Evolutionary conservation across 1,140 invertebrate species (phyloP).

Genomic region (Himalopsyche phryganea): DNA sequence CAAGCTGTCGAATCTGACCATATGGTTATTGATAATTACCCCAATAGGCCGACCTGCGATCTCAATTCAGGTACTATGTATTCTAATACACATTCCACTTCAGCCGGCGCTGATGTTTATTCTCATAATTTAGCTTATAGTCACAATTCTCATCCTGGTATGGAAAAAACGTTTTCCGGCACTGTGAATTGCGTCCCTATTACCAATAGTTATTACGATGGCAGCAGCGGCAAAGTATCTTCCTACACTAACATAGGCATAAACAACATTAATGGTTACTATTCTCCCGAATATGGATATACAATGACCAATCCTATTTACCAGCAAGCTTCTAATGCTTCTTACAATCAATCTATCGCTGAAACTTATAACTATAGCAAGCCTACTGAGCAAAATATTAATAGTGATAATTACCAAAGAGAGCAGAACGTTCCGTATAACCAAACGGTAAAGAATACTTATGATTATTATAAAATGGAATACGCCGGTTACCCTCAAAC

Average conservation of each 20-base stretch:
- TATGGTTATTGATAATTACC: too few species aligned
- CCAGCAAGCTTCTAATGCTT: constrained; percentile 13
- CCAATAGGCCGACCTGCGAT: too few species aligned
- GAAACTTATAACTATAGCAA: constrained; percentile 4
- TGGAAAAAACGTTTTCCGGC: too few species aligned
- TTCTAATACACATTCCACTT: constrained; percentile 15
- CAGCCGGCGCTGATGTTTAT: constrained; percentile 5
- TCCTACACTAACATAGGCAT: constrained; percentile 6
- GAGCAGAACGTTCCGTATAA: constrained; percentile 1
- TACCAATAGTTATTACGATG: constrained; percentile 20
- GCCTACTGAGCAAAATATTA: constrained; percentile 2
- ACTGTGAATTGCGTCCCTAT: not conserved
- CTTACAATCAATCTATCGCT: constrained; percentile 9
- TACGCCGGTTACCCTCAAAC: constrained; percentile 14
- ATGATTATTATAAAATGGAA: constrained; percentile 16
- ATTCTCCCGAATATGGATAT: constrained; percentile 23
- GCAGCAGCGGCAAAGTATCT: constrained; percentile 6
- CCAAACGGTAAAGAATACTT: constrained; percentile 9
- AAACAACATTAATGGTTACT: constrained; percentile 17
- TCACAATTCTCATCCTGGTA: not conserved
- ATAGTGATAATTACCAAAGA: constrained; percentile 15
- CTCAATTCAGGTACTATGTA: not conserved
- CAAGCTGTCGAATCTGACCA: not conserved
- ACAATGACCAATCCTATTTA: constrained; percentile 2
- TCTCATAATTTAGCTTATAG: constrained; percentile 6